Base-by-base conservation (phyloP, 2,797 vertebrate species). In the Lepus townsendii region DNA sequence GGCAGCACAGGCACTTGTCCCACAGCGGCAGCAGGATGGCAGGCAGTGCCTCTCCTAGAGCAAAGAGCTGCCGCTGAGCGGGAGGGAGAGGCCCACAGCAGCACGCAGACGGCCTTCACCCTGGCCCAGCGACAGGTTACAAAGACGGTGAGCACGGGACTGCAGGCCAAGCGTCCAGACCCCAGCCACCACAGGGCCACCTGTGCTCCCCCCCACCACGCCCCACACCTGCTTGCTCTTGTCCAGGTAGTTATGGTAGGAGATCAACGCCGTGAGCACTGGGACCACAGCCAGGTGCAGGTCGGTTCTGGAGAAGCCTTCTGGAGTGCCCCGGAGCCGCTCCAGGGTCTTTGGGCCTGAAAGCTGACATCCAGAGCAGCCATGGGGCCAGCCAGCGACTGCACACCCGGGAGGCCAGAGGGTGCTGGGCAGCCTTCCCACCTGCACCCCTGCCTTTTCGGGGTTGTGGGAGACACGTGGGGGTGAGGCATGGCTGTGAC, bases 241-340 rank as follows among this genome's bases (percentile, higher is more conserved):
- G 95, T 99, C 99, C 97, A 99, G 97, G 94, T 99, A 99, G 89
- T 94, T 99, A 91, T 99, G 99, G 86, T 99, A 99, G 3, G 99
- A 99, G 11, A 99, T 99, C 84, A 99, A 98, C 0, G 99, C 99
- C 0, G 99, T 99, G 83, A 99, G 98, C 17, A 99, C 99, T 0
- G 99, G 99, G 27, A 99, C 99, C 82, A 99, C 99, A 0, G 99
- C 99, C 96, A 99, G 98, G 95, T 99, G 99, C 68, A 99, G 97
- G 84, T 99, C 99, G 0, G 99, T 99, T 71, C 99, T 99, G 6
- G 99, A 99, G 97, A 99, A 99, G 3, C 99, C 99, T 38, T 99
- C 99, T 0, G 99, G 99, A 14, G 98, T 99, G 26, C 99, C 99
- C 57, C 98, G 98, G 83, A 99, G 97, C 26, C 99, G 98, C 91